Evolutionary conservation across 2,888 invertebrate genomes (phyloP).

Genomic region (Scaeva pyrastri): DNA sequence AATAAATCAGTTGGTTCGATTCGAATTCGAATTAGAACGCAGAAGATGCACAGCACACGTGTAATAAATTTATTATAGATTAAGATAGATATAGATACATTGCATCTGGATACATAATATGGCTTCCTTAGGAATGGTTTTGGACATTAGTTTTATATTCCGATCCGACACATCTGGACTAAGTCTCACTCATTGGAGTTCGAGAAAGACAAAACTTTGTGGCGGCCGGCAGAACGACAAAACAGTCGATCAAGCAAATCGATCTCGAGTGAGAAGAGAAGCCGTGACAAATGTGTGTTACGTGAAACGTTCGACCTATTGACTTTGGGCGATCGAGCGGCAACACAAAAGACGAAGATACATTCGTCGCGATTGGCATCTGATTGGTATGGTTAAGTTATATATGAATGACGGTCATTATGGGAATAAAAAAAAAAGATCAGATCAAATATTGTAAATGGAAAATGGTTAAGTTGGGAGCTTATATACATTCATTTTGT

Average conservation of each 20-base stretch:
- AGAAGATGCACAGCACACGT: constrained; percentile 66
- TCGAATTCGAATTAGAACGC: constrained; percentile 48
- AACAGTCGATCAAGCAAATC: constrained; percentile 58
- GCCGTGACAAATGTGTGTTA: constrained; percentile 71
- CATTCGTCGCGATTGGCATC: constrained; percentile 30
- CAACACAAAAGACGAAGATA: constrained; percentile 70
- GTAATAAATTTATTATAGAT: constrained; percentile 54
- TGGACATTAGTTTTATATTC: constrained; percentile 42
- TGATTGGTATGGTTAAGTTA: constrained; percentile 17
- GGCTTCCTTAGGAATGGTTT: constrained; percentile 57
- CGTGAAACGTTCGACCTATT: constrained; percentile 65
- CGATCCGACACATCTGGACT: constrained; percentile 63
- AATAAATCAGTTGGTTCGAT: constrained; percentile 19
- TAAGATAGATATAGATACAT: not conserved
- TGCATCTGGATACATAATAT: constrained; percentile 41
- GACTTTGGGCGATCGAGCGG: constrained; percentile 75
- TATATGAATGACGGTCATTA: constrained; percentile 48
- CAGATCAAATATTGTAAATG: constrained; percentile 39
- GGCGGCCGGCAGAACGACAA: not conserved
- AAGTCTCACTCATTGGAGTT: constrained; percentile 46
- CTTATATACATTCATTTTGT: not conserved
- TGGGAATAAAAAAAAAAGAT: constrained; percentile 49
- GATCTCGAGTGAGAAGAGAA: constrained; percentile 21
- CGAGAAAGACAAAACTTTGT: not conserved
- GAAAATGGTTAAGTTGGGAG: constrained; percentile 37